These are phyloP conservation scores for Zophobas atratus DNA, from an alignment of 1,140 invertebrate species.

Conservation along the genomic window DNA sequence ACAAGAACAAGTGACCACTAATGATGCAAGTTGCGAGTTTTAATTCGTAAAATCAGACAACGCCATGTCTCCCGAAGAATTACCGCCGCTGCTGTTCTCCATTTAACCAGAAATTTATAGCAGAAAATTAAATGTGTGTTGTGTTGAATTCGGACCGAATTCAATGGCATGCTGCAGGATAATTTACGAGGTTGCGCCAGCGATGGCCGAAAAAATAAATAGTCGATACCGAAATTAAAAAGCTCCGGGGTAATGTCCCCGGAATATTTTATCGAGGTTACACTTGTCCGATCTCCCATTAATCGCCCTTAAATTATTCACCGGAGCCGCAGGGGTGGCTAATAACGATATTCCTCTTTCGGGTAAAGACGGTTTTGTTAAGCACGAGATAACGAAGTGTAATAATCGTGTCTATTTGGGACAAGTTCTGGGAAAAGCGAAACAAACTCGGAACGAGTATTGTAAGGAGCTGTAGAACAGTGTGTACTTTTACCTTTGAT, in stretches of 20 bases:
- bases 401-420: constrained; percentile 38
- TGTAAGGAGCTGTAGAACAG: constrained; percentile 31
- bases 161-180: constrained; percentile 51
- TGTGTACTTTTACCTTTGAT: constrained; percentile 41
- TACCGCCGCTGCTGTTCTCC: constrained; percentile 52
- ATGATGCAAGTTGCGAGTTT: constrained; percentile 56
- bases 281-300: constrained; percentile 36
- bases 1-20: constrained; percentile 53
- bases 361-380: constrained; percentile 18
- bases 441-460: constrained; percentile 26
- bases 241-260: constrained; percentile 34
- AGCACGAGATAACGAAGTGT: constrained; percentile 36
- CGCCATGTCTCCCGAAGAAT: constrained; percentile 49
- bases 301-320: constrained; percentile 26
- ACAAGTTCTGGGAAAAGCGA: constrained; percentile 25
- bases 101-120: constrained; percentile 57
- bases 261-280: constrained; percentile 38
- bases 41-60: constrained; percentile 52
- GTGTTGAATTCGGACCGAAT: constrained; percentile 53
- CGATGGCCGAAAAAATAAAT: constrained; percentile 51
- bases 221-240: constrained; percentile 49
- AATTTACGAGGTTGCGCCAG: constrained; percentile 51
- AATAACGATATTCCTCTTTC: constrained; percentile 28
- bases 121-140: constrained; percentile 58
- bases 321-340: background rate